These are phyloP conservation scores for Pogonophryne albipinna DNA, from an alignment of 2,797 vertebrate species.

Conservation along the genomic window DNA sequence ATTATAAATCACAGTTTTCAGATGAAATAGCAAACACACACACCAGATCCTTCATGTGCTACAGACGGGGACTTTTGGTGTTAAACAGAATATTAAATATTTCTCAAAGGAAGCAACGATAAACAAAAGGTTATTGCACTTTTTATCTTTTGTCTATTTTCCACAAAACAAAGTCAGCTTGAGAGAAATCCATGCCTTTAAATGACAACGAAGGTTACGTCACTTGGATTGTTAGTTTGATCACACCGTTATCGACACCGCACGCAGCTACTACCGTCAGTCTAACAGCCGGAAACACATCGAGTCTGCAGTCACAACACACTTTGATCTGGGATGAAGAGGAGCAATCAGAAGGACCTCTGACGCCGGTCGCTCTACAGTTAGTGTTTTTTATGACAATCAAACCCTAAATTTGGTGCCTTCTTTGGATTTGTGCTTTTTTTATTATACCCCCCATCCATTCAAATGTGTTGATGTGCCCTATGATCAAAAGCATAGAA, in stretches of 20 bases:
- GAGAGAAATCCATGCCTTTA: slow-evolving; percentile 80
- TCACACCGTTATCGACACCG: slow-evolving; percentile 84
- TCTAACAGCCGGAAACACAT: slow-evolving; percentile 73
- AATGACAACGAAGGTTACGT: slow-evolving; percentile 82
- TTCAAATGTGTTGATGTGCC: slow-evolving; percentile 63
- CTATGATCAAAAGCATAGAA: neutral
- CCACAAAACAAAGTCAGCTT: slow-evolving; percentile 75
- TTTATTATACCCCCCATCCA: slow-evolving; percentile 68
- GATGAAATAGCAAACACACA: slow-evolving; percentile 79
- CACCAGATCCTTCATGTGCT: slow-evolving; percentile 72
- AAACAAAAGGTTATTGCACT: slow-evolving; percentile 88
- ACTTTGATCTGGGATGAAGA: slow-evolving; percentile 61
- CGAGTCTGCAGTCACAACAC: slow-evolving; percentile 72
- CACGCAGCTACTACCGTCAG: slow-evolving; percentile 80
- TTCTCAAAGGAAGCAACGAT: slow-evolving; percentile 80
- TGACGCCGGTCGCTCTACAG: slow-evolving; percentile 76
- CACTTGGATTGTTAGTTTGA: slow-evolving; percentile 79
- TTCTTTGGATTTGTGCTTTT: slow-evolving; percentile 88
- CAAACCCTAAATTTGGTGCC: slow-evolving; percentile 74
- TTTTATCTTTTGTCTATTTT: slow-evolving; percentile 81
- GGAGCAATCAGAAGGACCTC: slow-evolving; percentile 66
- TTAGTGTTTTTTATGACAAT: slow-evolving; percentile 73
- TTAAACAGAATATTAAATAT: slow-evolving; percentile 75
- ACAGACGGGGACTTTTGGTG: slow-evolving; percentile 80
- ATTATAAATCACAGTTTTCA: slow-evolving; percentile 84